phyloP scores from a whole-genome alignment of 2,113 vertebrate species.

The Spermophilus dauricus region DNA sequence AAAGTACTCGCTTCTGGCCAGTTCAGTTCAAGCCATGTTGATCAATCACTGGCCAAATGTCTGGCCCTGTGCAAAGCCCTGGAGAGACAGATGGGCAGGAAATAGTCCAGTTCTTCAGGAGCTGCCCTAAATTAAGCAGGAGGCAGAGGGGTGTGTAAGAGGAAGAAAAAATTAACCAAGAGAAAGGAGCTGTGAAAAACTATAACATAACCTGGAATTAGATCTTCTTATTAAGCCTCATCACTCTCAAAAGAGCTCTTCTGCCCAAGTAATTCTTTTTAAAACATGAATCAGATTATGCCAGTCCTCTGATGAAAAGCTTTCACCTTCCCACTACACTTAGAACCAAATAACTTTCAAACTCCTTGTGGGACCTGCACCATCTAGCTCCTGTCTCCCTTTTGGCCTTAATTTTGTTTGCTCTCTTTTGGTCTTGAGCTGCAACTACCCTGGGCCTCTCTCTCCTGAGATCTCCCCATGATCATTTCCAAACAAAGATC shows the following conservation, averaged over 20 bases:
- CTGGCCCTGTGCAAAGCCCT: not conserved
- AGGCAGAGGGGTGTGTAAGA: not conserved
- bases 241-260: not conserved
- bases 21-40: not conserved
- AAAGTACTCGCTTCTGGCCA: not conserved
- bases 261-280: slow-evolving; percentile 16
- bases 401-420: not conserved
- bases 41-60: not conserved
- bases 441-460: no score
- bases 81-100: not conserved
- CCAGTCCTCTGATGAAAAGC: not conserved
- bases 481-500: not conserved
- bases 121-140: not conserved
- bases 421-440: not conserved
- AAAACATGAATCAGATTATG: not conserved
- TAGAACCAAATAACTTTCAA: not conserved
- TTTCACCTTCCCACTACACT: not conserved
- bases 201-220: not conserved
- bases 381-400: not conserved
- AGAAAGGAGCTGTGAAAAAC: not conserved
- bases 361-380: not conserved
- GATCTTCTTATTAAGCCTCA: not conserved
- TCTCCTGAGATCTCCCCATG: not conserved
- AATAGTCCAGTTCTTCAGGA: not conserved
- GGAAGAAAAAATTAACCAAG: not conserved